Evolutionary conservation across 2,797 vertebrate genomes (phyloP).

Genomic region (Ptychobarbus kaznakovi): DNA sequence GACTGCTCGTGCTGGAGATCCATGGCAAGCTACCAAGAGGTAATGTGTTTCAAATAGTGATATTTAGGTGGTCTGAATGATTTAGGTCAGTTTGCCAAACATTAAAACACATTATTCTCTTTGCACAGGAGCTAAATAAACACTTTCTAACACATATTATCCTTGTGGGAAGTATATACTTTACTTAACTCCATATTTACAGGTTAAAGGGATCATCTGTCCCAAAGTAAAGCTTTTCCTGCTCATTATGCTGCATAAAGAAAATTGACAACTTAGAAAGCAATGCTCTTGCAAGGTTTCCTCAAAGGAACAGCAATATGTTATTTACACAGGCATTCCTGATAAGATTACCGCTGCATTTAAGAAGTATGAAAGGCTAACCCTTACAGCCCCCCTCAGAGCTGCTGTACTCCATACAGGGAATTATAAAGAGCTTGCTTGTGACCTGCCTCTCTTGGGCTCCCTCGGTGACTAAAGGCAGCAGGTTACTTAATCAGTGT

Average conservation of each 20-base stretch:
- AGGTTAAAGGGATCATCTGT: neutral
- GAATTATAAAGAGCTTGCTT: slow-evolving; percentile 63
- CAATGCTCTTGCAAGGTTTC: neutral
- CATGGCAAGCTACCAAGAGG: neutral
- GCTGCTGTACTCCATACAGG: slow-evolving; percentile 50
- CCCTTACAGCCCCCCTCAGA: slow-evolving; percentile 34
- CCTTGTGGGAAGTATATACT: neutral
- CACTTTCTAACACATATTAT: neutral
- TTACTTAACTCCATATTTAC: neutral
- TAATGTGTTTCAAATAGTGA: neutral
- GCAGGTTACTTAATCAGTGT: slow-evolving; percentile 56
- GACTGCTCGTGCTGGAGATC: slow-evolving; percentile 2
- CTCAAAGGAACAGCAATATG: slow-evolving; percentile 45
- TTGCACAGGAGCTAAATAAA: neutral
- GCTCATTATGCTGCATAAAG: slow-evolving; percentile 5
- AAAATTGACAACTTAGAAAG: slow-evolving; percentile 30
- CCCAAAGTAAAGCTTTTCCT: neutral
- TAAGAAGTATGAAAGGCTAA: slow-evolving; percentile 49
- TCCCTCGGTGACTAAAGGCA: slow-evolving; percentile 49
- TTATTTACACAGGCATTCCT: slow-evolving; percentile 72
- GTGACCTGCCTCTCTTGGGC: slow-evolving; percentile 48
- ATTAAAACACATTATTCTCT: neutral
- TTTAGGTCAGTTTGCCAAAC: neutral
- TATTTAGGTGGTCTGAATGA: neutral
- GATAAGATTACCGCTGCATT: slow-evolving; percentile 73